Conservation (phyloP, 2,888 invertebrate species). For the Tenthredo amoena region DNA sequence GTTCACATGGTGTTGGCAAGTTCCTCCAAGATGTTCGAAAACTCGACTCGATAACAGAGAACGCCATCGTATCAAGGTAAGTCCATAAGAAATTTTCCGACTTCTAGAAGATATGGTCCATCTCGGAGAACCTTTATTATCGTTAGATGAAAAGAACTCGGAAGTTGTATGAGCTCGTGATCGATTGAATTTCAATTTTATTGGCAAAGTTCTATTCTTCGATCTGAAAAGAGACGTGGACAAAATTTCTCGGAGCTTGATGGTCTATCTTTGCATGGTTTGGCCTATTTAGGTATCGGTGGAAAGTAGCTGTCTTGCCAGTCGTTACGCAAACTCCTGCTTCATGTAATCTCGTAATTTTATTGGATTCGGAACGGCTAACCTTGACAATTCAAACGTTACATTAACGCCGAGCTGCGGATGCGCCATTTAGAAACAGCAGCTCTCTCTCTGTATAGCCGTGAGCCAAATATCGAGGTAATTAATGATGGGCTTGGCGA, state of each 20-base stretch:
- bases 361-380: neutral
- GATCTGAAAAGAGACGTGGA: too few species aligned
- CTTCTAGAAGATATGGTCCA: too few species aligned
- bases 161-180: too few species aligned
- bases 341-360: neutral
- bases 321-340: neutral
- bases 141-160: too few species aligned
- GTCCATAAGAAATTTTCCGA: conserved; percentile 61
- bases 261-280: neutral
- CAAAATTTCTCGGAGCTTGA: too few species aligned
- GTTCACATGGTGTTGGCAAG: conserved; percentile 88
- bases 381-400: conserved; percentile 41
- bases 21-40: conserved; percentile 90
- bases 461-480: conserved; percentile 48
- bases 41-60: conserved; percentile 86
- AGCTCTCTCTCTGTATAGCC: conserved; percentile 49
- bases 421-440: conserved; percentile 27
- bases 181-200: too few species aligned
- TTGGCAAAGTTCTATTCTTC: too few species aligned
- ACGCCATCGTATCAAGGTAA: conserved; percentile 86
- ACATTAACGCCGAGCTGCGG: conserved; percentile 13
- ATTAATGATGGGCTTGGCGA: conserved; percentile 20
- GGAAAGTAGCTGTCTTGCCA: neutral
- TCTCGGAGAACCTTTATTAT: too few species aligned
- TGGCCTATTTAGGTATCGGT: neutral